Conservation (phyloP, 2,888 invertebrate genomes). For the Julus scandinavius region DNA sequence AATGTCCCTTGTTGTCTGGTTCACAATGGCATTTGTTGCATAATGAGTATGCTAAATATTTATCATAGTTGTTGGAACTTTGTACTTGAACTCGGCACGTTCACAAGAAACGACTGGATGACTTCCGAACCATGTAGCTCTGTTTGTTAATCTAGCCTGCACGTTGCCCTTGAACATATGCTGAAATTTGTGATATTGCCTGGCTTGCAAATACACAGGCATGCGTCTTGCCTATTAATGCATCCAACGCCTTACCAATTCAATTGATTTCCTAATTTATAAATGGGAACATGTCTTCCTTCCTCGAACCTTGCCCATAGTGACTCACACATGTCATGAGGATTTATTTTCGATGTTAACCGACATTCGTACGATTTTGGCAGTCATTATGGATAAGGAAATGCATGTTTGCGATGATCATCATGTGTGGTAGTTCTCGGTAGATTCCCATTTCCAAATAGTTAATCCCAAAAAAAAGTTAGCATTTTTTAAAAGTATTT, state of each 20-base stretch:
- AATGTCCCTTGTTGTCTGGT: neutral
- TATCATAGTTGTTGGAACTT: neutral
- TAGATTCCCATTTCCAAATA: neutral
- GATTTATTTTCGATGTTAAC: neutral
- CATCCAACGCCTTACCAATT: neutral
- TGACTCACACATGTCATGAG: slow-evolving; percentile 13
- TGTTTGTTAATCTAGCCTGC: neutral
- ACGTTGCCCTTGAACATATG: neutral
- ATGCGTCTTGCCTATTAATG: neutral
- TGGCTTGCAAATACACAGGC: neutral
- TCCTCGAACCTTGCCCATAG: slow-evolving; percentile 14
- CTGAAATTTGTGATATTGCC: neutral
- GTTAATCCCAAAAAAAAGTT: neutral
- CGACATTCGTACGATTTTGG: neutral
- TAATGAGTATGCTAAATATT: neutral
- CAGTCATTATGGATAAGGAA: slow-evolving; percentile 5
- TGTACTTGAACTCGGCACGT: neutral
- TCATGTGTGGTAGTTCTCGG: neutral
- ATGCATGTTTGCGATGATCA: neutral
- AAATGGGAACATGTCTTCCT: neutral
- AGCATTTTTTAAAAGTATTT: neutral
- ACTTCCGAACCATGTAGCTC: neutral
- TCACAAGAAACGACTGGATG: neutral
- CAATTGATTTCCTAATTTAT: neutral
- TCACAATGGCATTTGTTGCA: neutral